These are phyloP conservation scores for Notolepis coatsorum DNA, from an alignment of 2,797 vertebrate genomes.

Conservation along the genomic window DNA sequence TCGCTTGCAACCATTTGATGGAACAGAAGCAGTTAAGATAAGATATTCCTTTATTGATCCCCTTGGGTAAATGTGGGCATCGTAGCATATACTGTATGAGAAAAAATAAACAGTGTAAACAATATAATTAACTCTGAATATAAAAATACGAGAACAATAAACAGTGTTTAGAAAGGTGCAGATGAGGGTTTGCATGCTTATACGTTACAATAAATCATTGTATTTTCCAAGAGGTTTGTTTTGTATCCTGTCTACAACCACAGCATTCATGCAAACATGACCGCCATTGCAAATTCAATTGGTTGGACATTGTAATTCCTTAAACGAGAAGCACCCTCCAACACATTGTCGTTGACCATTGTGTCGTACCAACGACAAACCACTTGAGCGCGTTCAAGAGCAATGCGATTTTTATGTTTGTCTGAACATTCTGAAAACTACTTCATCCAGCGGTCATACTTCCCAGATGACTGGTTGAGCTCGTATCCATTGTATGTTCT, in stretches of 20 bases:
- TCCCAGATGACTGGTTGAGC: background rate
- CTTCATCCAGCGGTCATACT: conserved; percentile 40
- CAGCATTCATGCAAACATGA: conserved; percentile 41
- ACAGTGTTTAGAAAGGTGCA: too few relatives aligned
- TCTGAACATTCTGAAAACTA: conserved; percentile 40
- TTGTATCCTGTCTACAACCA: conserved; percentile 45
- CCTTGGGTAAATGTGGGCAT: too few relatives aligned
- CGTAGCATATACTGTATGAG: too few relatives aligned
- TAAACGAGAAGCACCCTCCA: conserved; percentile 66
- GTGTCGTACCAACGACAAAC: conserved; percentile 47
- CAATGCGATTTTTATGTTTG: conserved; percentile 14
- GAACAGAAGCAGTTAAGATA: too few relatives aligned
- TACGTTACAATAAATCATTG: too few relatives aligned
- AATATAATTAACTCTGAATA: too few relatives aligned
- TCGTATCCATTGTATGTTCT: conserved; percentile 1
- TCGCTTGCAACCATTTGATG: too few relatives aligned
- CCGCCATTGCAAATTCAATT: conserved; percentile 57
- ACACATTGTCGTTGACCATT: conserved; percentile 59
- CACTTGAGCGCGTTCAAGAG: conserved; percentile 65
- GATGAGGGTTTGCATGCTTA: too few relatives aligned
- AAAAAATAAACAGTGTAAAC: too few relatives aligned
- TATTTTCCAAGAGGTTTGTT: conserved; percentile 70
- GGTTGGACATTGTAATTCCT: conserved; percentile 59
- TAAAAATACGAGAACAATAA: too few relatives aligned
- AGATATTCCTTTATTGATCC: too few relatives aligned